A percentile compares a stretch with the other conserved stretches of the same genome.
Evolutionary conservation across 2,113 vertebrate species (phyloP).

Genomic region (Ceyx cyanopectus): DNA sequence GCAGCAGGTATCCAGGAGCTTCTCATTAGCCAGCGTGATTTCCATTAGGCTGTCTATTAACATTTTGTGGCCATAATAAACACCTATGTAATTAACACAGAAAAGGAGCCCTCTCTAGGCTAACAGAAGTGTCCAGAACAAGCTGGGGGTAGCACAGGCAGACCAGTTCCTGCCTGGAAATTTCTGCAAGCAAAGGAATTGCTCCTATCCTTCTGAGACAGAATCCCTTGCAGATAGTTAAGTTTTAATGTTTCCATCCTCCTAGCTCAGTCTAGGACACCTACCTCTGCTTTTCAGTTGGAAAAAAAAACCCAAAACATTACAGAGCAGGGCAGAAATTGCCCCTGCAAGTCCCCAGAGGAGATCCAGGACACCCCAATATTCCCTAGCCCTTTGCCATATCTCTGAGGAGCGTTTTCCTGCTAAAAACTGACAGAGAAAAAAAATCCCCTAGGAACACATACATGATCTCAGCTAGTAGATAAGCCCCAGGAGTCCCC

Average conservation of each 20-base stretch:
- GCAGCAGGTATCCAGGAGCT: constrained; percentile 37
- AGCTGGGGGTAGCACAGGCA: neutral
- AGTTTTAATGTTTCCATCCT: neutral
- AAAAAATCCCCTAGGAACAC: neutral
- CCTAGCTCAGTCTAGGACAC: neutral
- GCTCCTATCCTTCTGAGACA: neutral
- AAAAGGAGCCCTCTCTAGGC: neutral
- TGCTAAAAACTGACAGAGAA: neutral
- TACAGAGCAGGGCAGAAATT: neutral
- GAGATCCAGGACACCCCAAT: neutral
- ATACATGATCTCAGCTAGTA: neutral
- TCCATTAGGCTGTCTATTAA: constrained; percentile 55
- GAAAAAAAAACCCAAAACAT: neutral
- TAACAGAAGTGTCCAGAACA: neutral
- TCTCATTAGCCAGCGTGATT: constrained; percentile 62
- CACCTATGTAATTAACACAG: constrained; percentile 51
- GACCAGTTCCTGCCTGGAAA: neutral
- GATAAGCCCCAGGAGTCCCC: neutral
- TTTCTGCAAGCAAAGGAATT: neutral
- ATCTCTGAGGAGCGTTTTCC: neutral
- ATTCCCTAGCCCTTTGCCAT: neutral
- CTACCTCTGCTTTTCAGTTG: neutral
- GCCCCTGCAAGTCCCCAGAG: neutral
- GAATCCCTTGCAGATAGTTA: neutral
- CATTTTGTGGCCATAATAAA: constrained; percentile 55